Conservation (phyloP, 2,888 invertebrate genomes). For the Calephelis perditalis region DNA sequence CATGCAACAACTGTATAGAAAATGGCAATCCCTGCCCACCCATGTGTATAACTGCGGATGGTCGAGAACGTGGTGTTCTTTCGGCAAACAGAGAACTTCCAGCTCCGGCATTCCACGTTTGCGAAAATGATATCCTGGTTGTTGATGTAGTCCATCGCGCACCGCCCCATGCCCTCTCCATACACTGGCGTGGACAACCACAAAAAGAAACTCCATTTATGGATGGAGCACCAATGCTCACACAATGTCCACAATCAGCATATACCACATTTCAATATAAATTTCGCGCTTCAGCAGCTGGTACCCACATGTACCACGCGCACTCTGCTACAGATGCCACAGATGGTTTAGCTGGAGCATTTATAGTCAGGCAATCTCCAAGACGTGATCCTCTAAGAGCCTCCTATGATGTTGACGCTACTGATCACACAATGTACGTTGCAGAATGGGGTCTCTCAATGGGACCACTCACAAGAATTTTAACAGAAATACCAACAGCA, state of each 20-base stretch:
- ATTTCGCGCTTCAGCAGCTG: constrained; percentile 83
- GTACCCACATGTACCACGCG: constrained; percentile 87
- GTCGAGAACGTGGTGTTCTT: constrained; percentile 79
- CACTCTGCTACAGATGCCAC: constrained; percentile 83
- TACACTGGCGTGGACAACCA: constrained; percentile 91
- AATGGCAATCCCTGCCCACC: constrained; percentile 78
- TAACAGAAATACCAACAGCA: constrained; percentile 53
- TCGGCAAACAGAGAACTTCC: constrained; percentile 83
- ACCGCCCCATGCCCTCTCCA: constrained; percentile 82
- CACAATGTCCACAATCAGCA: constrained; percentile 86
- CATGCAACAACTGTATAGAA: constrained; percentile 82
- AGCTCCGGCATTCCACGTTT: constrained; percentile 81
- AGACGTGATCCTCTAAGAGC: constrained; percentile 78
- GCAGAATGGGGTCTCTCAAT: constrained; percentile 84
- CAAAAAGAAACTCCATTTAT: constrained; percentile 83
- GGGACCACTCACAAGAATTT: constrained; percentile 65
- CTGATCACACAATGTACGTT: constrained; percentile 82
- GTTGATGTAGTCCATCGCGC: constrained; percentile 87
- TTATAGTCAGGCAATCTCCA: constrained; percentile 83
- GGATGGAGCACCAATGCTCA: constrained; percentile 88
- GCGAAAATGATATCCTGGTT: constrained; percentile 86
- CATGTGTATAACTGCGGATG: constrained; percentile 82
- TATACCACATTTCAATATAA: constrained; percentile 87
- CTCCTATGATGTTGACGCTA: constrained; percentile 84
- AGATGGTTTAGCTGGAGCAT: constrained; percentile 84